Conservation (phyloP, 2,797 vertebrate species). For the Propithecus perrieri region DNA sequence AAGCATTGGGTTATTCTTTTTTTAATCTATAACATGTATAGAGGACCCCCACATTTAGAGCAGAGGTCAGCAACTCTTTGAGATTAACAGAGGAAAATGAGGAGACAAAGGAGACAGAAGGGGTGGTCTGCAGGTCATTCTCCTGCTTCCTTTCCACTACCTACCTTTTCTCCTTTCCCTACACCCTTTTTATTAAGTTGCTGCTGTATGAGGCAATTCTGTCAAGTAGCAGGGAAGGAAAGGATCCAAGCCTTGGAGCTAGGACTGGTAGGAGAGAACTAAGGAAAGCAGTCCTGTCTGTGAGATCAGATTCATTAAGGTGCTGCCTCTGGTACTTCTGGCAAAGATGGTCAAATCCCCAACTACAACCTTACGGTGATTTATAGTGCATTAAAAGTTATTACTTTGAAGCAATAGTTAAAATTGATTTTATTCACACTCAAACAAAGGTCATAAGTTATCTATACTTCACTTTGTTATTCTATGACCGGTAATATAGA, state of each 20-base stretch:
- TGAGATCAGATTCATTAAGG: not conserved
- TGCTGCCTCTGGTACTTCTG: not conserved
- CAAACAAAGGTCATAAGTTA: not conserved
- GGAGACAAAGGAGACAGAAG: not conserved
- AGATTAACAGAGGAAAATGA: not conserved
- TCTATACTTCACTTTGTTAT: constrained; percentile 21
- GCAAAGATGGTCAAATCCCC: not conserved
- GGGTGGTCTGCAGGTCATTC: not conserved
- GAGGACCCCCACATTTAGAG: not conserved
- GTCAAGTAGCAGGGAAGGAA: not conserved
- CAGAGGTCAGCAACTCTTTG: not conserved
- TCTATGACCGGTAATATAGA: not conserved
- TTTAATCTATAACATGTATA: not conserved
- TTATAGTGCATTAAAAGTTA: not conserved
- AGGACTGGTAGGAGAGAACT: not conserved
- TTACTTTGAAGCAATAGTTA: not conserved
- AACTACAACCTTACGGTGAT: not conserved
- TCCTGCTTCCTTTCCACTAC: too few species aligned
- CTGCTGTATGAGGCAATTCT: not conserved
- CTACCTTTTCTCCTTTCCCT: not conserved
- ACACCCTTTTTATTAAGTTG: not conserved
- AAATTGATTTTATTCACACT: not conserved
- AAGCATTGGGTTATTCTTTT: not conserved
- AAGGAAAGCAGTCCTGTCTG: not conserved
- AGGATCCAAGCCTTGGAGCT: not conserved